Conservation (phyloP, 2,888 invertebrate species). For the Eledona agricola region DNA sequence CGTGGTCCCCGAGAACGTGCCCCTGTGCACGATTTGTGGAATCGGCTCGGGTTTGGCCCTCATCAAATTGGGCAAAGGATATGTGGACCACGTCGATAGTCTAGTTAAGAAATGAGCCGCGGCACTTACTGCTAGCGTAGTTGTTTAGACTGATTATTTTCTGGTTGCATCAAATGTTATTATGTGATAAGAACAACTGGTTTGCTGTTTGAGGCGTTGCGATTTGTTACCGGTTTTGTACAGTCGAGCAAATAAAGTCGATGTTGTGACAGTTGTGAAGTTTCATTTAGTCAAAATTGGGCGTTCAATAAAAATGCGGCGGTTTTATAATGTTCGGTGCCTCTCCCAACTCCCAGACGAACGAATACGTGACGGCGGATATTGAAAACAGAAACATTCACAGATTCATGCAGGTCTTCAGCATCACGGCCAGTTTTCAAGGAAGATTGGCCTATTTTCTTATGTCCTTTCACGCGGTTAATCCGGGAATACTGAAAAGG, state of each 20-base stretch:
- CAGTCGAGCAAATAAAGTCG: too few relatives aligned
- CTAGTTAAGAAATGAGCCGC: conserved; percentile 44
- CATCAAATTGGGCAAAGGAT: conserved; percentile 60
- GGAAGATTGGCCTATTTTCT: conserved; percentile 56
- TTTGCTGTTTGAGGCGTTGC: too few relatives aligned
- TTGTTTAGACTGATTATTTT: neutral
- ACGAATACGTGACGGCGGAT: conserved; percentile 4
- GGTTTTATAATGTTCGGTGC: too few relatives aligned
- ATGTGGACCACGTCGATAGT: conserved; percentile 58
- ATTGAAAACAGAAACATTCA: conserved; percentile 7
- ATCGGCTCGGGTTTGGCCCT: conserved; percentile 75
- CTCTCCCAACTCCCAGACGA: neutral
- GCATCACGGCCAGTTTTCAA: conserved; percentile 52
- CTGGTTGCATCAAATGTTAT: neutral
- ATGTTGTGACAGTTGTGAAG: too few relatives aligned
- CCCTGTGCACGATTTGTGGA: conserved; percentile 74
- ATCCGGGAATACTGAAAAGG: conserved; percentile 51
- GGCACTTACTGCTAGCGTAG: neutral
- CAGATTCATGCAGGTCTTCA: conserved; percentile 35
- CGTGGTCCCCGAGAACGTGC: conserved; percentile 75
- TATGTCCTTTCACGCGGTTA: conserved; percentile 58
- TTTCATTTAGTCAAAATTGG: too few relatives aligned
- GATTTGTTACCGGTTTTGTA: too few relatives aligned
- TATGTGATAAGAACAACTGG: too few relatives aligned
- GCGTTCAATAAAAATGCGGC: too few relatives aligned